These are phyloP conservation scores for Oncorhynchus tshawytscha DNA, from an alignment of 2,113 vertebrate genomes.

Conservation along the genomic window DNA sequence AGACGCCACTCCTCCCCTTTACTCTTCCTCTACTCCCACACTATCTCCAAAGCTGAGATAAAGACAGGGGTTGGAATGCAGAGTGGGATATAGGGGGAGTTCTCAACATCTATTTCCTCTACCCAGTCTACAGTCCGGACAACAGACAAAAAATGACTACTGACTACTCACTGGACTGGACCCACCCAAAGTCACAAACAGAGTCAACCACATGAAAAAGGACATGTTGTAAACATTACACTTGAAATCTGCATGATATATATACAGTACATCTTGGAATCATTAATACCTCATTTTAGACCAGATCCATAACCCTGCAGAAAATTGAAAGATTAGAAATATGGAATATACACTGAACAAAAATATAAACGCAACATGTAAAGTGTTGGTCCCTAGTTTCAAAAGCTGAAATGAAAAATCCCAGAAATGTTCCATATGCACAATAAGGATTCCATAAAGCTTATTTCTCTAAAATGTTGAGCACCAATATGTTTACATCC, in stretches of 20 bases:
- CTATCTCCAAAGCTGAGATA: constrained; percentile 27
- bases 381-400: too few relatives aligned
- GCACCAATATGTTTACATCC: too few relatives aligned
- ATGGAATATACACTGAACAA: too few relatives aligned
- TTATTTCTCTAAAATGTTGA: too few relatives aligned
- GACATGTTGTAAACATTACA: not conserved
- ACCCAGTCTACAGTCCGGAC: constrained; percentile 45
- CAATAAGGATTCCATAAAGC: too few relatives aligned
- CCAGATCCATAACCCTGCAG: not conserved
- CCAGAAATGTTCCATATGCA: too few relatives aligned
- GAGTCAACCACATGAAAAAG: not conserved
- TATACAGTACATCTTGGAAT: not conserved
- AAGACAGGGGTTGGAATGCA: constrained; percentile 57
- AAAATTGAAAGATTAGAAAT: too few relatives aligned
- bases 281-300: not conserved
- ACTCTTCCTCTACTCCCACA: constrained; percentile 8
- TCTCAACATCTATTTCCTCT: constrained; percentile 67
- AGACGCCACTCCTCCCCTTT: not conserved
- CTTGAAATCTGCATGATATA: not conserved
- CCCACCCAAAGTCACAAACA: constrained; percentile 24
- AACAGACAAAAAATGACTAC: constrained; percentile 45
- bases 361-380: too few relatives aligned
- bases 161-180: constrained; percentile 11
- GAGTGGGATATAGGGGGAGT: constrained; percentile 62
- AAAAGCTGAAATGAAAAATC: too few relatives aligned